Base-by-base conservation (phyloP, 2,113 vertebrate species). In the Uria aalge region DNA sequence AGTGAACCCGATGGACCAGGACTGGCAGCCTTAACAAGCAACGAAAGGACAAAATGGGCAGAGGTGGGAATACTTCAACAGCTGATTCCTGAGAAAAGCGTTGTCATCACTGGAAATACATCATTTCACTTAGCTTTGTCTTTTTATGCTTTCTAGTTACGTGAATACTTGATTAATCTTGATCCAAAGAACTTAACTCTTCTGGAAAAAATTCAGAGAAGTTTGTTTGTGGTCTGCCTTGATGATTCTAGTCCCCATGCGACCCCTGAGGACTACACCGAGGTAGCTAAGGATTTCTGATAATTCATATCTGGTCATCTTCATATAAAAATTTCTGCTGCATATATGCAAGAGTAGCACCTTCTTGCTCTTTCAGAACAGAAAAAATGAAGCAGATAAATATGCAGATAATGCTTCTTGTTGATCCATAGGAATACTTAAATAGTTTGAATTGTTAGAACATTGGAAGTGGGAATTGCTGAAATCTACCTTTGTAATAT, bases 201-300 rank as follows among this genome's bases (percentile, higher is more conserved):
- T 40, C 98, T 99, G 97, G 99, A 99, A 97, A 99, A 98, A 94
- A 99, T 99, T 96, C 99, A 99, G 96, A 99, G 97, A 96, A 98
- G 99, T 89, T 86, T 99, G 95, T 98, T 99, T 63, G 92, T 98
- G 22, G 40, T 99, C n/a, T 98, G 97, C 40, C 94, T 99, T 36
- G 99, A 99, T 83, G 99, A 99, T 69, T 40, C 93, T 5, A 98
- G 98, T 94, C 99, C 99, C 29, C 95, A 98, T 84, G 98, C 98
- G 47, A 98, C 98, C 52, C 97, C 99, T 50, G 98, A 99, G 81
- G 97, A 99, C 97, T 99, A 99, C 97, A 98, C 98, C 0, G 97
- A 99, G 98, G 99, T 99, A 98, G 30, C n/a, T 93, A 48, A 91
- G 36, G 68, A 56, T 69, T 97, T 84, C 69, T 85, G 23, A 27